Evolutionary conservation across 1,140 invertebrate genomes (phyloP).

Genomic region (Agrilus planipennis): DNA sequence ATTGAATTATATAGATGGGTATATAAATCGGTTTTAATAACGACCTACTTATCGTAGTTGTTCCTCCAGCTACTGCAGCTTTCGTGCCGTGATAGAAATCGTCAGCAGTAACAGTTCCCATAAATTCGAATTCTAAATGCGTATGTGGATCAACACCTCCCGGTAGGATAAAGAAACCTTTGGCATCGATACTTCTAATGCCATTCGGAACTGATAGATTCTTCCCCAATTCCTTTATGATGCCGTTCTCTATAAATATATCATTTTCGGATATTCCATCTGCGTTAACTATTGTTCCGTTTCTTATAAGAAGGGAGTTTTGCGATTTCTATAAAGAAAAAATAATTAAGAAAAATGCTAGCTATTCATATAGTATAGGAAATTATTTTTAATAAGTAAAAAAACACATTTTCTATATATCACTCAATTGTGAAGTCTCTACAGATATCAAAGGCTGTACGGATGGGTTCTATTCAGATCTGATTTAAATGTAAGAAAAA

Average conservation of each 20-base stretch:
- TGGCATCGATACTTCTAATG: conserved; percentile 64
- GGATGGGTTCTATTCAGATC: too few species aligned
- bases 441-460: too few species aligned
- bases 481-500: too few species aligned
- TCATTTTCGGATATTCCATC: conserved; percentile 80
- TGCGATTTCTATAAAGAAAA: too few species aligned
- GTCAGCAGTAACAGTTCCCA: conserved; percentile 61
- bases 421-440: too few species aligned
- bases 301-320: conserved; percentile 87
- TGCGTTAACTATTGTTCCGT: conserved; percentile 92
- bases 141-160: conserved; percentile 81
- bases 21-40: too few species aligned
- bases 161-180: conserved; percentile 68
- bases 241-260: conserved; percentile 87
- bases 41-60: conserved; percentile 50
- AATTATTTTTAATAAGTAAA: too few species aligned
- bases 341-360: too few species aligned
- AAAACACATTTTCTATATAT: too few species aligned
- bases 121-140: conserved; percentile 71
- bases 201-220: conserved; percentile 74
- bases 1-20: too few species aligned
- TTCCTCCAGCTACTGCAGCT: conserved; percentile 76
- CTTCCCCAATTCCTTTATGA: conserved; percentile 74
- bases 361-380: too few species aligned
- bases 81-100: conserved; percentile 80